Conservation (phyloP, 2,888 invertebrate species). For the Tenthredo amoena region DNA sequence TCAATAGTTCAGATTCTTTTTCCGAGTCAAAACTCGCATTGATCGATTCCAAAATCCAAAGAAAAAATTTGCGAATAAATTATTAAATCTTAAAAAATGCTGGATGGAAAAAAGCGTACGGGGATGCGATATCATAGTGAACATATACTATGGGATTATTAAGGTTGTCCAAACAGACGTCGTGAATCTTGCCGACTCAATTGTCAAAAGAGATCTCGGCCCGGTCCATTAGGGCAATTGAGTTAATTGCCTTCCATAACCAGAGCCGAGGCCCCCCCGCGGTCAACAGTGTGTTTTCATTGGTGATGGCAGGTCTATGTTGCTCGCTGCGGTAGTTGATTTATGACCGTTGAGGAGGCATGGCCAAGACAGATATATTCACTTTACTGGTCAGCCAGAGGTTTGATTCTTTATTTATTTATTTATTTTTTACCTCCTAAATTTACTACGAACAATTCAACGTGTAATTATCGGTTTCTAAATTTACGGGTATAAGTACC, state of each 20-base stretch:
- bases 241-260: slow-evolving; percentile 51
- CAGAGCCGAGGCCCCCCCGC: slow-evolving; percentile 43
- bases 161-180: slow-evolving; percentile 47
- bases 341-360: slow-evolving; percentile 45
- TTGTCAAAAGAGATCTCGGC: slow-evolving; percentile 47
- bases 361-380: slow-evolving; percentile 41
- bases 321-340: slow-evolving; percentile 46
- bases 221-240: slow-evolving; percentile 49
- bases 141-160: slow-evolving; percentile 29
- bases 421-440: not conserved
- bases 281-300: slow-evolving; percentile 51
- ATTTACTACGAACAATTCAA: not conserved
- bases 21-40: not conserved
- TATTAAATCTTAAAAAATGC: not conserved
- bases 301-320: slow-evolving; percentile 52
- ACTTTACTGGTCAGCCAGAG: slow-evolving; percentile 38
- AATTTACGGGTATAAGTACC: not conserved
- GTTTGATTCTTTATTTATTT: not conserved
- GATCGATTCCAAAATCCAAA: not conserved
- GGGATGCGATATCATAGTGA: not conserved
- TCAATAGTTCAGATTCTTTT: not conserved
- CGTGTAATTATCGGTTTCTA: not conserved
- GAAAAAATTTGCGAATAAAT: not conserved
- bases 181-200: slow-evolving; percentile 48
- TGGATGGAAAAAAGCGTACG: not conserved